phyloP scores from a whole-genome alignment of 2,888 invertebrate species.

The Amphimallon solstitiale region DNA sequence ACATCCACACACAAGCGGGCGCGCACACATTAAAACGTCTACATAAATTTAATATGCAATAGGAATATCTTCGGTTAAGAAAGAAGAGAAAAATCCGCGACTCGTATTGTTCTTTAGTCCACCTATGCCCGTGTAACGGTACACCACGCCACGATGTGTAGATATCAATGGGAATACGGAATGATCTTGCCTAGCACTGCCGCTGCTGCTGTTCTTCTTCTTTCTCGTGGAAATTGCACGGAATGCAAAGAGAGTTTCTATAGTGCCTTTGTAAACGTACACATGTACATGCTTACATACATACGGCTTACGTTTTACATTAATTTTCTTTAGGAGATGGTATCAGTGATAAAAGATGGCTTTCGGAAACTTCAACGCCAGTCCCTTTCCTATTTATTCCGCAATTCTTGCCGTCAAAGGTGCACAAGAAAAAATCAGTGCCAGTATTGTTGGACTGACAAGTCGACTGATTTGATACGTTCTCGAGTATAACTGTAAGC shows the following conservation, averaged over 20 bases:
- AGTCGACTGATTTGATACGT: too few relatives aligned
- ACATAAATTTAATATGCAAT: constrained; percentile 19
- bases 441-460: too few relatives aligned
- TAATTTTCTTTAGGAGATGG: constrained; percentile 51
- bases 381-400: neutral
- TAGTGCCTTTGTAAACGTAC: neutral
- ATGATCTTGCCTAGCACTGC: neutral
- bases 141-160: constrained; percentile 18
- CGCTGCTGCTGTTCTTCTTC: neutral
- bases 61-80: neutral
- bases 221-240: constrained; percentile 17
- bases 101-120: constrained; percentile 15
- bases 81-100: constrained; percentile 5
- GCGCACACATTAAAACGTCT: neutral
- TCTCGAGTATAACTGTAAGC: too few relatives aligned
- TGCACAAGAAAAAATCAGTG: too few relatives aligned
- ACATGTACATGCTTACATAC: neutral
- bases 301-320: constrained; percentile 49
- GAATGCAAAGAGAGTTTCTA: constrained; percentile 4
- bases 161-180: constrained; percentile 27
- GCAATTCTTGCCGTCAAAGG: neutral
- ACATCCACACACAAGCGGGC: too few relatives aligned
- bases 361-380: constrained; percentile 52
- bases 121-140: constrained; percentile 13
- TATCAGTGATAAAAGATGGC: constrained; percentile 56